These are phyloP conservation scores for Lasioglossum oenotherae DNA, from an alignment of 2,888 invertebrate species.

Conservation along the genomic window DNA sequence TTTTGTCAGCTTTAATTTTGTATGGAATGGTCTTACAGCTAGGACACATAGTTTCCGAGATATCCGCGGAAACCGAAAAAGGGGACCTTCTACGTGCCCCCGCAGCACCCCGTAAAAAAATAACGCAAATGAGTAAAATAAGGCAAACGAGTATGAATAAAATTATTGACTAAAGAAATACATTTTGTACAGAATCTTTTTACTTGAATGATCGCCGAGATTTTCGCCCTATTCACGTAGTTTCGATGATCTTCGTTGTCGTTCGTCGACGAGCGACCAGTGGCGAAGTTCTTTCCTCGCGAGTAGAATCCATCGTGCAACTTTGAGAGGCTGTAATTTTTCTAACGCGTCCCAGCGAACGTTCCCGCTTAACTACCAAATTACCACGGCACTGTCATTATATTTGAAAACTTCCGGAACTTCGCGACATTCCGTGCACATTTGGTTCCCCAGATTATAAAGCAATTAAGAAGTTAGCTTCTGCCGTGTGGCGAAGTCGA, in stretches of 20 bases:
- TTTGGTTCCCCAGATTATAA: constrained; percentile 19
- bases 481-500: constrained; percentile 11
- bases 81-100: too few species aligned
- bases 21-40: too few species aligned
- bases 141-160: too few species aligned
- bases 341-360: neutral
- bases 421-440: constrained; percentile 9
- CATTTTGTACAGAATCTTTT: neutral
- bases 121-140: too few species aligned
- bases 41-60: too few species aligned
- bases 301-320: neutral
- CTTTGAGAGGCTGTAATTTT: constrained; percentile 1
- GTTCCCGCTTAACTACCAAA: neutral
- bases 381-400: constrained; percentile 12
- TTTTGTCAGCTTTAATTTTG: too few species aligned
- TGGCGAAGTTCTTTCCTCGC: neutral
- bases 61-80: too few species aligned
- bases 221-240: neutral
- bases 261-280: neutral
- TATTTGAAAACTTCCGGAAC: constrained; percentile 19
- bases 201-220: neutral
- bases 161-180: too few species aligned
- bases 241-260: neutral
- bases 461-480: constrained; percentile 14
- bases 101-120: too few species aligned